Evolutionary conservation across 2,888 invertebrate species (phyloP).

Genomic region (Electrophaes corylata): DNA sequence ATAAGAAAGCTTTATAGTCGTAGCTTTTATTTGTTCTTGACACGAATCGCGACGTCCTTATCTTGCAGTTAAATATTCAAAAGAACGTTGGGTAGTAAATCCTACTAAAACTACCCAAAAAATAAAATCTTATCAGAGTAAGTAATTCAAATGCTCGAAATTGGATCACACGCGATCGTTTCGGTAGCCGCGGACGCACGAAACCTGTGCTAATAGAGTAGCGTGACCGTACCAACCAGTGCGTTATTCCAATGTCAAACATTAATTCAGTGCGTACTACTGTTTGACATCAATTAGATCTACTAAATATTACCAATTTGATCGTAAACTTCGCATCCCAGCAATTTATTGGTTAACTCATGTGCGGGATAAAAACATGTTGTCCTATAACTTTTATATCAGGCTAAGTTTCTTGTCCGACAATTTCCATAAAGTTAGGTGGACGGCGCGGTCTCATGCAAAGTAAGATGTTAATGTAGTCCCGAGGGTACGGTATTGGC

Average conservation of each 20-base stretch:
- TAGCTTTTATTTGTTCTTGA: constrained; percentile 72
- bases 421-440: constrained; percentile 17
- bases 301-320: constrained; percentile 16
- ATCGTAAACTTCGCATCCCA: neutral
- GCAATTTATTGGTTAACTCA: neutral
- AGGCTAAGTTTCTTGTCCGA: constrained; percentile 10
- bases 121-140: constrained; percentile 35
- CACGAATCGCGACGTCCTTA: constrained; percentile 63
- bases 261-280: constrained; percentile 9
- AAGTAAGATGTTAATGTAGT: constrained; percentile 22
- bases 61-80: constrained; percentile 60
- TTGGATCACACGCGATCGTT: constrained; percentile 40
- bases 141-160: constrained; percentile 18
- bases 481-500: constrained; percentile 22
- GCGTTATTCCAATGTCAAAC: constrained; percentile 37
- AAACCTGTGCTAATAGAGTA: constrained; percentile 22
- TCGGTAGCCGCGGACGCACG: constrained; percentile 29
- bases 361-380: constrained; percentile 7
- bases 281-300: constrained; percentile 22
- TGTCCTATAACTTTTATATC: neutral
- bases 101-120: constrained; percentile 30
- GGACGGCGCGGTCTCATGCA: constrained; percentile 3
- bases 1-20: constrained; percentile 69
- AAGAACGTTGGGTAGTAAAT: constrained; percentile 37
- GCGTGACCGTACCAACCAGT: constrained; percentile 32